Evolutionary conservation across 1,140 invertebrate genomes (phyloP).

Genomic region (Micrasema longulum): DNA sequence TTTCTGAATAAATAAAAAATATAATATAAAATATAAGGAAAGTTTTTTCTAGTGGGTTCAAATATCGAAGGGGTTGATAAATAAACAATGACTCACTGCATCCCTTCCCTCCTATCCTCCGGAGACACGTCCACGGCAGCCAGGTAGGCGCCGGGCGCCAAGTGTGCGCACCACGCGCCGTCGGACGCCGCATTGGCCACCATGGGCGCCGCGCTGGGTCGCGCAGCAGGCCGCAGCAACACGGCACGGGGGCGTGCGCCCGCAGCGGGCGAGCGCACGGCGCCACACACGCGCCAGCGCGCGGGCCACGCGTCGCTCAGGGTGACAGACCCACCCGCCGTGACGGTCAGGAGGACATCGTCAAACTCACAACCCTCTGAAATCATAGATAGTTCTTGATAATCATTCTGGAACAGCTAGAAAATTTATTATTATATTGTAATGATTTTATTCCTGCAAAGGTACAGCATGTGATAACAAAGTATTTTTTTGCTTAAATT

Average conservation of each 20-base stretch:
- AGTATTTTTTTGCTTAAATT: too few species aligned
- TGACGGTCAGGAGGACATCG: constrained; percentile 55
- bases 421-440: too few species aligned
- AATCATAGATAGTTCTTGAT: too few species aligned
- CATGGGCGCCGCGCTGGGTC: constrained; percentile 55
- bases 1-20: too few species aligned
- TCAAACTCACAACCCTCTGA: constrained; percentile 62
- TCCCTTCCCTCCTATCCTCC: constrained; percentile 72
- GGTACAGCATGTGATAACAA: too few species aligned
- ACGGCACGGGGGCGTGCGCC: constrained; percentile 15
- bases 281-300: constrained; percentile 62
- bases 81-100: constrained; percentile 77
- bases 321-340: constrained; percentile 47
- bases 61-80: too few species aligned
- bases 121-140: constrained; percentile 75
- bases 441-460: too few species aligned
- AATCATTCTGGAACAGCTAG: too few species aligned
- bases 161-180: constrained; percentile 78
- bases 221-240: constrained; percentile 16
- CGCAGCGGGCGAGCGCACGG: constrained; percentile 55
- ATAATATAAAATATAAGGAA: too few species aligned
- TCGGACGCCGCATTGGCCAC: constrained; percentile 68
- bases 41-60: too few species aligned
- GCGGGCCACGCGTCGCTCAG: constrained; percentile 50
- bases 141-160: constrained; percentile 77